phyloP scores from a whole-genome alignment of 1,140 invertebrate genomes.

The Drosophila malerkotliana region DNA sequence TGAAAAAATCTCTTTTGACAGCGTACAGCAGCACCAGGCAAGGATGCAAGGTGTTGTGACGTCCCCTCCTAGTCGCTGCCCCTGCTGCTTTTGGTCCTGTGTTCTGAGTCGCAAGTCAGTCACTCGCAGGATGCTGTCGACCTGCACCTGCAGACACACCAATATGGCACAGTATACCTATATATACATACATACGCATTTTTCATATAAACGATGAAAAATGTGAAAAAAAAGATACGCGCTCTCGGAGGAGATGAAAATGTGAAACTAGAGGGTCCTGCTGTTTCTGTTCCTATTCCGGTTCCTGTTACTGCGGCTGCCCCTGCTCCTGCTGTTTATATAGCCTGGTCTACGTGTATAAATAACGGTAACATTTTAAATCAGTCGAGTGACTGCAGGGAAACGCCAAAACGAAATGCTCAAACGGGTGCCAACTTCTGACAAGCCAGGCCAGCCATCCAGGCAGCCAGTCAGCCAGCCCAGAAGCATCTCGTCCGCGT shows the following conservation, averaged over 20 bases:
- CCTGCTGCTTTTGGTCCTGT: slow-evolving; percentile 45
- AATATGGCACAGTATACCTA: slow-evolving; percentile 25
- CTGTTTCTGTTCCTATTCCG: not conserved
- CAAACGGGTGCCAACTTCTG: slow-evolving; percentile 69
- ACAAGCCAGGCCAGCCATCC: slow-evolving; percentile 27
- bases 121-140: slow-evolving; percentile 72
- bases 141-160: slow-evolving; percentile 55
- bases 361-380: slow-evolving; percentile 83
- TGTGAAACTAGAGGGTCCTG: slow-evolving; percentile 5
- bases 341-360: slow-evolving; percentile 75
- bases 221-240: slow-evolving; percentile 61
- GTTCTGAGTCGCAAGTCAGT: slow-evolving; percentile 68
- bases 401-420: slow-evolving; percentile 71
- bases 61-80: slow-evolving; percentile 12
- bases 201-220: slow-evolving; percentile 79
- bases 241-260: slow-evolving; percentile 14
- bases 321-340: slow-evolving; percentile 61
- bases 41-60: slow-evolving; percentile 38
- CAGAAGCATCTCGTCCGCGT: slow-evolving; percentile 8
- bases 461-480: slow-evolving; percentile 1
- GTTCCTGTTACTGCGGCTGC: not conserved
- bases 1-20: slow-evolving; percentile 83
- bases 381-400: slow-evolving; percentile 79
- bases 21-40: slow-evolving; percentile 39
- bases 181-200: slow-evolving; percentile 11